Evolutionary conservation across 2,888 invertebrate species (phyloP), one percentile per base, ranked within the genome.

Genomic region (Exephanes ischioxanthus): DNA sequence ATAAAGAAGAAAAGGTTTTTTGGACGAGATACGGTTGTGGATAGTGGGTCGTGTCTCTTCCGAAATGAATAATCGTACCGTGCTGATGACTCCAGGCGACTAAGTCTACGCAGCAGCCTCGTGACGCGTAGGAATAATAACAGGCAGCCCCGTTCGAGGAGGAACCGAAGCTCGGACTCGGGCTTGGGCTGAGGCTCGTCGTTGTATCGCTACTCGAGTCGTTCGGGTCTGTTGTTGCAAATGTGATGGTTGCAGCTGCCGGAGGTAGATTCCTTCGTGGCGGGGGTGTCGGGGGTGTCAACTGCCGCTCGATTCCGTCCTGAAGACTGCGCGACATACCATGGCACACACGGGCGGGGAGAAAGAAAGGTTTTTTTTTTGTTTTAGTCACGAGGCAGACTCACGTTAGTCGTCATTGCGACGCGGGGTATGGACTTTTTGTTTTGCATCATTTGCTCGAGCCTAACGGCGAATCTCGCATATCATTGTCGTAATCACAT

Each of bases 251-350:
- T 66, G 91, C 90, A 55, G 91, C 86, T 86, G 90, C 84, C 80
- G 90, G 82, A 80, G 89, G 90, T 89, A 91, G 91, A 87, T 93
- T 93, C 91, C 95, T 94, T 91, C 95, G 94, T 90, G 95, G 95
- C 89, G 95, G 95, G 89, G 95, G 95, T 90, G 95, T 95, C 88
- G 95, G 95, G 90, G 96, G 95, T 94, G 95, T 95, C 94, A 96
- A 95, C 94, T 96, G 96, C 93, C 95, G 94, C 94, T 95, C 94
- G 95, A 95, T 94, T 91, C 95, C 95, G 92, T 94, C 94, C 95
- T 95, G 95, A 94, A 95, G 95, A 95, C 95, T 95, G 94, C 93
- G 86, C 73, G 77, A 85, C 76, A 86, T 78, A 88, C 83, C 83
- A 87, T 81, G 87, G 67, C 67, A 63, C 63, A 75, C 71, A 58